These are phyloP conservation scores for Thyatira batis DNA, from an alignment of 2,888 invertebrate genomes.

Conservation along the genomic window DNA sequence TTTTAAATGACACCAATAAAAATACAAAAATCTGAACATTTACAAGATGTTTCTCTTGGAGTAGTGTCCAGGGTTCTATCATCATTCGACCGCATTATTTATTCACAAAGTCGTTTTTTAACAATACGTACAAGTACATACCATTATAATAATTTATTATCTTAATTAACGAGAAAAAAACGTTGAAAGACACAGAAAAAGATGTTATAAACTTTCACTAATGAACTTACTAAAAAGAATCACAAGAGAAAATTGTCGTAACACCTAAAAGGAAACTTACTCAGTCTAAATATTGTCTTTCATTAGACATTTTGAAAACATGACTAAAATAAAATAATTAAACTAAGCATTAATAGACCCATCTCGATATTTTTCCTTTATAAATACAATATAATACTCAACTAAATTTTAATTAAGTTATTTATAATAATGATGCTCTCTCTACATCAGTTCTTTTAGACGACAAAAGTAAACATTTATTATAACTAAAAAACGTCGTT, in stretches of 20 bases:
- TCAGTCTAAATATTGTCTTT: constrained; percentile 80
- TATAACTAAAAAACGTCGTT: constrained; percentile 17
- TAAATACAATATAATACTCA: constrained; percentile 60
- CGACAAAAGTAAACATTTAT: constrained; percentile 36
- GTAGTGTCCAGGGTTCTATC: constrained; percentile 63
- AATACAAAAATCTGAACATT: not conserved
- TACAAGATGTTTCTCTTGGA: constrained; percentile 11
- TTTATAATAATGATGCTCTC: constrained; percentile 47
- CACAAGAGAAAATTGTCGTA: constrained; percentile 50
- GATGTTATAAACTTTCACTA: constrained; percentile 42
- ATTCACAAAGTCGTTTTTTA: constrained; percentile 26
- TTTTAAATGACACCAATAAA: not conserved
- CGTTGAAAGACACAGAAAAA: constrained; percentile 49
- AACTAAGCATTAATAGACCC: constrained; percentile 14
- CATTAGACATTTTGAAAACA: constrained; percentile 64
- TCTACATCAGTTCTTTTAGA: constrained; percentile 60
- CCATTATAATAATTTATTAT: constrained; percentile 67
- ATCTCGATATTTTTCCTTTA: constrained; percentile 50
- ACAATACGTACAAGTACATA: constrained; percentile 54
- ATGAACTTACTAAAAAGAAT: constrained; percentile 57
- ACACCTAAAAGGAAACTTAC: constrained; percentile 68
- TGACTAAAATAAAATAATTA: constrained; percentile 56
- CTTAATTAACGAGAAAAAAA: constrained; percentile 60
- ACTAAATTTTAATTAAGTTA: constrained; percentile 61
- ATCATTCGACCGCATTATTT: constrained; percentile 55